A percentile compares a stretch with the other conserved stretches of the same genome.
Conservation (phyloP, 2,797 vertebrate genomes). For the Pantherophis alleghaniensis region DNA sequence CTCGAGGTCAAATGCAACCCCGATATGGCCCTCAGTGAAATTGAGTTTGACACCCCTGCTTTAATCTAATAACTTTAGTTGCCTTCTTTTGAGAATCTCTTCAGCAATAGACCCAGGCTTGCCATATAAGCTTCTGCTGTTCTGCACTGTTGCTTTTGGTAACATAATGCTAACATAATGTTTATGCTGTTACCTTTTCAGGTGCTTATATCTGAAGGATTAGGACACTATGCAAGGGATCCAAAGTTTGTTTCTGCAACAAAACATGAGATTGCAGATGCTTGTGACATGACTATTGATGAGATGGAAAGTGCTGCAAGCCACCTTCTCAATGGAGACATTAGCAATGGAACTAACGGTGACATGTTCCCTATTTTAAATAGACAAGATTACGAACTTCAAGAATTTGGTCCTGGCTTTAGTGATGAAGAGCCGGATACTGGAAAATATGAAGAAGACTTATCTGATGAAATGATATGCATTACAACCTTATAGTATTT, state of each 20-base stretch:
- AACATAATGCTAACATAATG: slow-evolving; percentile 15
- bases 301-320: slow-evolving; percentile 99
- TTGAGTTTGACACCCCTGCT: too few relatives aligned
- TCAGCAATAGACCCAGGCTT: background rate
- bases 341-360: slow-evolving; percentile 79
- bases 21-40: too few relatives aligned
- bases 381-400: slow-evolving; percentile 87
- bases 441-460: slow-evolving; percentile 92
- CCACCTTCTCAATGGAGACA: slow-evolving; percentile 88
- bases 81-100: background rate
- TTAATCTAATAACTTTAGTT: background rate
- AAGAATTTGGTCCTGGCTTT: slow-evolving; percentile 89
- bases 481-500: slow-evolving; percentile 97
- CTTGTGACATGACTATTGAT: slow-evolving; percentile 98
- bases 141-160: background rate
- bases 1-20: too few relatives aligned
- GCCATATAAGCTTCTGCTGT: background rate
- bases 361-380: slow-evolving; percentile 83
- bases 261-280: slow-evolving; percentile 96
- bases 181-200: slow-evolving; percentile 59
- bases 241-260: slow-evolving; percentile 97
- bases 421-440: slow-evolving; percentile 93
- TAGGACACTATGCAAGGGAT: slow-evolving; percentile 94
- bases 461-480: slow-evolving; percentile 99
- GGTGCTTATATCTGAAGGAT: slow-evolving; percentile 98